Conservation (phyloP, 1,140 invertebrate species). For the Aphelenchoides fujianensis region DNA sequence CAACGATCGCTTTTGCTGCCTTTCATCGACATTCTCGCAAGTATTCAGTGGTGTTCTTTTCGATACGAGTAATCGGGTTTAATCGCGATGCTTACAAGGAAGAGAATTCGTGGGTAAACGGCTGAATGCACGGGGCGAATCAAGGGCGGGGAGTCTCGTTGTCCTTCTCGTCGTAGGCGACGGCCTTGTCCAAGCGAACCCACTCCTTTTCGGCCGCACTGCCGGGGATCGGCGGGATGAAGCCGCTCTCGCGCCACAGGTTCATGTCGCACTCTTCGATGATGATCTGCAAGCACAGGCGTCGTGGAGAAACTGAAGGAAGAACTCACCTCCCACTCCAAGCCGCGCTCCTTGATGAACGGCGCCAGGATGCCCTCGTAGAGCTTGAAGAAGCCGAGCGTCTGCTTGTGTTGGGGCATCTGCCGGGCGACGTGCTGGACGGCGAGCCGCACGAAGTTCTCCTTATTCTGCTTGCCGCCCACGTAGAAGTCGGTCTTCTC, state of each 20-base stretch:
- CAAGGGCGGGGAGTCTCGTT: too few species aligned
- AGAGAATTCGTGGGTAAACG: too few species aligned
- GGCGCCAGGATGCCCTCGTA: slow-evolving; percentile 6
- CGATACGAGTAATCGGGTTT: too few species aligned
- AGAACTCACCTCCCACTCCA: slow-evolving; percentile 6
- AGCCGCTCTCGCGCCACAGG: slow-evolving; percentile 27
- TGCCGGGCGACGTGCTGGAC: slow-evolving; percentile 17
- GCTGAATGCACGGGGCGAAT: too few species aligned
- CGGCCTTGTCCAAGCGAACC: slow-evolving; percentile 22
- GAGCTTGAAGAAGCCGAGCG: neutral
- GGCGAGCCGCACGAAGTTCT: slow-evolving; percentile 1
- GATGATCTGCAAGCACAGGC: slow-evolving; percentile 19
- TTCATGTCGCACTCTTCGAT: slow-evolving; percentile 17
- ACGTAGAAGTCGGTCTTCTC: slow-evolving; percentile 13
- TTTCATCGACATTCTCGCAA: too few species aligned
- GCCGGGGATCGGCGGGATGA: slow-evolving; percentile 10
- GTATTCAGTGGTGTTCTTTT: too few species aligned
- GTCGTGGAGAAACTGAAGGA: too few species aligned
- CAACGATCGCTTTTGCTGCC: too few species aligned
- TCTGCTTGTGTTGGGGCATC: neutral
- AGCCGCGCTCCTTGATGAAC: slow-evolving; percentile 16
- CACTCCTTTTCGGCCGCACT: slow-evolving; percentile 22
- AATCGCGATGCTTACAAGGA: too few species aligned
- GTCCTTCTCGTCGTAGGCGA: too few species aligned
- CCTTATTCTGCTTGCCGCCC: neutral